Conservation (phyloP, 1,140 invertebrate species). For the Lepidurus apus region DNA sequence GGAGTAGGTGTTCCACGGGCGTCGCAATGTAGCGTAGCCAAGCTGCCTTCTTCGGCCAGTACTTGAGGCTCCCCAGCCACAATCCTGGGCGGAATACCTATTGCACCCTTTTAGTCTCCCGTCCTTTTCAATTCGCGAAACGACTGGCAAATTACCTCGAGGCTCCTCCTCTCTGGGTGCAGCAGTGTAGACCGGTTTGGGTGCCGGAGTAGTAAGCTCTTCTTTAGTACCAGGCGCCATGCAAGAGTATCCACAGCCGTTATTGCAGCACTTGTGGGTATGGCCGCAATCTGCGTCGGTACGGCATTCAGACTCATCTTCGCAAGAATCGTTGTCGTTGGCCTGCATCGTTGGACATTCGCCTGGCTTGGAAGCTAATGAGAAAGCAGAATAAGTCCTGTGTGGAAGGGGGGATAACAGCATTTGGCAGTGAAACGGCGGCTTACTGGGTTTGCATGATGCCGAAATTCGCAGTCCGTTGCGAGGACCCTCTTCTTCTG, state of each 20-base stretch:
- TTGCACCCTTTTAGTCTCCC: neutral
- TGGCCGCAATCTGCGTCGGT: conserved; percentile 75
- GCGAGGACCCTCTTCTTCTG: conserved; percentile 41
- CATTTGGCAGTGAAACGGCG: neutral
- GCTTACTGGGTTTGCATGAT: conserved; percentile 52
- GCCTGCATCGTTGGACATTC: conserved; percentile 56
- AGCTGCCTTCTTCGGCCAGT: conserved; percentile 61
- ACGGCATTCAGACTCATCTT: conserved; percentile 56
- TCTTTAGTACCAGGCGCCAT: conserved; percentile 50
- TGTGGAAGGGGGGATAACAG: neutral
- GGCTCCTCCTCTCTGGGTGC: neutral
- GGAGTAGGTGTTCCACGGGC: conserved; percentile 69
- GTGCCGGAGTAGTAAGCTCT: conserved; percentile 26
- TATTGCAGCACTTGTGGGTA: conserved; percentile 72
- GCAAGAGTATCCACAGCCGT: conserved; percentile 68
- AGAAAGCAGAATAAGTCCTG: conserved; percentile 32
- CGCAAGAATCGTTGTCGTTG: conserved; percentile 50
- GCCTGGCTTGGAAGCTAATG: conserved; percentile 64
- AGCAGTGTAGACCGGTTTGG: conserved; percentile 1
- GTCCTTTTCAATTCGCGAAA: neutral
- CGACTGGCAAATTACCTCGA: neutral
- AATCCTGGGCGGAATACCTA: conserved; percentile 38
- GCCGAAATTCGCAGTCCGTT: conserved; percentile 49
- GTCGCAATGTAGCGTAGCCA: conserved; percentile 63
- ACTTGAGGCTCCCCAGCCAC: conserved; percentile 55